Evolutionary conservation across 2,797 vertebrate genomes (phyloP).

Genomic region (Pseudomugil gertrudae): DNA sequence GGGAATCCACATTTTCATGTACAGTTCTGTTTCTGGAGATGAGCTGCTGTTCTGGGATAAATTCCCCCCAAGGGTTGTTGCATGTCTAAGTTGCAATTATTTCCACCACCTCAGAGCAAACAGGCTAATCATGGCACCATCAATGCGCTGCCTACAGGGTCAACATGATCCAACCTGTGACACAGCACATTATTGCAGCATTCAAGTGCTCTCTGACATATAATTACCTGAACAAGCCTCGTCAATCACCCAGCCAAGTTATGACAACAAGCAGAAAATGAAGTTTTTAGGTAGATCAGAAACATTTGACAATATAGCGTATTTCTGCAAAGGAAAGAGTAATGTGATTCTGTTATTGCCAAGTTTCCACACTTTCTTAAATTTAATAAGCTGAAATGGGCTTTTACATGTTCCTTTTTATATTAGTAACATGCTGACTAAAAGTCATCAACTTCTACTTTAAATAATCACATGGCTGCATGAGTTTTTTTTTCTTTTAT

Average conservation of each 20-base stretch:
- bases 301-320: neutral
- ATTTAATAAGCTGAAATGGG: neutral
- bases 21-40: conserved; percentile 9
- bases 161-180: conserved; percentile 42
- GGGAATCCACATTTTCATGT: conserved; percentile 1
- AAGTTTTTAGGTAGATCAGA: conserved; percentile 4
- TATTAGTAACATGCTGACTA: neutral
- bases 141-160: conserved; percentile 34
- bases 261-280: conserved; percentile 5
- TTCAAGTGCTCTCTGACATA: conserved; percentile 42
- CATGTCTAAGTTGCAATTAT: conserved; percentile 50
- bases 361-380: conserved; percentile 4
- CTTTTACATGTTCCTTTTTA: neutral
- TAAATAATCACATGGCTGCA: conserved; percentile 6
- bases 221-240: conserved; percentile 28
- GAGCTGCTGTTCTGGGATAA: conserved; percentile 11
- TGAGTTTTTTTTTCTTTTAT: conserved; percentile 1
- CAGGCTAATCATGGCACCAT: conserved; percentile 41
- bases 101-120: conserved; percentile 40
- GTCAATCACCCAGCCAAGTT: conserved; percentile 15
- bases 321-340: conserved; percentile 1
- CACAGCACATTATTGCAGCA: conserved; percentile 27
- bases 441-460: neutral
- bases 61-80: conserved; percentile 16
- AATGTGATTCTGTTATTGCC: neutral